These are phyloP conservation scores for Palythoa caribaeorum DNA, from an alignment of 92 coral and sea anemone species.

Conservation along the genomic window DNA sequence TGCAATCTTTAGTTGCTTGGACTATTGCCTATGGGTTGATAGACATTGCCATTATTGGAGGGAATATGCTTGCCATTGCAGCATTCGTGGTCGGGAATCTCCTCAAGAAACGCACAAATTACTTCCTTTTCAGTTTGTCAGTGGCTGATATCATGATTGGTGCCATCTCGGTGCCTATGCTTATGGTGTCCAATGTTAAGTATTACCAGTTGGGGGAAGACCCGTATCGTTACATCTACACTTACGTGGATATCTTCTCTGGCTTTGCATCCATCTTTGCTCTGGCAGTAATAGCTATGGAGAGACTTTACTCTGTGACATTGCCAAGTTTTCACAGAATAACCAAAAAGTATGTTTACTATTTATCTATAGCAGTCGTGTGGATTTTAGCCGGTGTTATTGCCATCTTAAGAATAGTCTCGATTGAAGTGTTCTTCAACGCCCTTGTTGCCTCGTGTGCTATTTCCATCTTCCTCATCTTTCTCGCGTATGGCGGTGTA, in stretches of 20 bases:
- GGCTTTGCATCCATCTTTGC: conserved; percentile 45
- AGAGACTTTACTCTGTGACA: conserved; percentile 38
- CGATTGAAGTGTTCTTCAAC: conserved; percentile 1
- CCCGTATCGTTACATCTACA: conserved; percentile 26
- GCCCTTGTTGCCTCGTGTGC: conserved; percentile 23
- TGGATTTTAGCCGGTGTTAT: conserved; percentile 34
- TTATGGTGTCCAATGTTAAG: conserved; percentile 7
- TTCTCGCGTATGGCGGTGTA: conserved; percentile 34
- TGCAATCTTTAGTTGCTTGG: conserved; percentile 19
- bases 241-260: conserved; percentile 45
- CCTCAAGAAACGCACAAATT: conserved; percentile 46
- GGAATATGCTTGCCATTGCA: conserved; percentile 29
- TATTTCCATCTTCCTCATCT: conserved; percentile 12
- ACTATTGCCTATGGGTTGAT: conserved; percentile 31
- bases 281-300: conserved; percentile 34
- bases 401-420: conserved; percentile 14
- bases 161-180: conserved; percentile 34
- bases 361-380: conserved; percentile 9
- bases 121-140: conserved; percentile 43
- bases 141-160: conserved; percentile 49
- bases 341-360: conserved; percentile 26
- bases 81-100: conserved; percentile 39
- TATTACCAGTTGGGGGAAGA: conserved; percentile 24
- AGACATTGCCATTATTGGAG: conserved; percentile 28
- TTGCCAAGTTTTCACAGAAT: conserved; percentile 45